phyloP scores from a whole-genome alignment of 2,888 invertebrate species.

The Blera fallax region DNA sequence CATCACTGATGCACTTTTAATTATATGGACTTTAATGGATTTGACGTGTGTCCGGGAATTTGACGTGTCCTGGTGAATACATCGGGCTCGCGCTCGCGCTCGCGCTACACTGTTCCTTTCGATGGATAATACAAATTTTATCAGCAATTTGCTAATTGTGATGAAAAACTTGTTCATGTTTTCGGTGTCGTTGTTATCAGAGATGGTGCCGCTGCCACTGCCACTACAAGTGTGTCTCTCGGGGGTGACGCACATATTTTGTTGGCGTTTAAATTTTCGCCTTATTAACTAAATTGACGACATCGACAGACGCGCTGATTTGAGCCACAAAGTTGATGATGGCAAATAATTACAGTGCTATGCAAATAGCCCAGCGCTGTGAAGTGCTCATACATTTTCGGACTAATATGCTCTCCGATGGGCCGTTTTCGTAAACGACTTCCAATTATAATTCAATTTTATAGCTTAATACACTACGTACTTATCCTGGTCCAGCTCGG shows the following conservation, averaged over 20 bases:
- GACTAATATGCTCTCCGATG: slow-evolving; percentile 26
- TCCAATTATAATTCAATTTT: slow-evolving; percentile 71
- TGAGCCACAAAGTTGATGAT: slow-evolving; percentile 29
- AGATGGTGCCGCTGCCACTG: background rate
- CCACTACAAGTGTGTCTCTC: background rate
- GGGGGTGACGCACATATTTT: slow-evolving; percentile 23
- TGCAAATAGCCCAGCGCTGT: slow-evolving; percentile 63
- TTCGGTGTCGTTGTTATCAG: background rate
- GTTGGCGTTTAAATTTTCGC: slow-evolving; percentile 69
- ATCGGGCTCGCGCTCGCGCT: too few relatives aligned
- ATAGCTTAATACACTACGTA: slow-evolving; percentile 61
- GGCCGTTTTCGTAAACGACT: slow-evolving; percentile 30
- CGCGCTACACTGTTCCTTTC: slow-evolving; percentile 13
- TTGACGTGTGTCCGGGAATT: slow-evolving; percentile 42
- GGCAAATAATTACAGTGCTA: slow-evolving; percentile 66
- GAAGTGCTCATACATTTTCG: slow-evolving; percentile 24
- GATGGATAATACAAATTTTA: slow-evolving; percentile 62
- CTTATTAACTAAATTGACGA: slow-evolving; percentile 70
- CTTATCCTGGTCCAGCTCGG: background rate
- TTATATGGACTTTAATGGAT: slow-evolving; percentile 70
- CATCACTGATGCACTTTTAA: slow-evolving; percentile 71
- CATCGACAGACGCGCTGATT: slow-evolving; percentile 44
- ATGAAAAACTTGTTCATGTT: slow-evolving; percentile 52
- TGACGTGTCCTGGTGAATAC: slow-evolving; percentile 3
- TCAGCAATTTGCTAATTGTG: slow-evolving; percentile 66